Conservation (phyloP, 1,140 invertebrate species). For the Drosophila pseudoobscura region DNA sequence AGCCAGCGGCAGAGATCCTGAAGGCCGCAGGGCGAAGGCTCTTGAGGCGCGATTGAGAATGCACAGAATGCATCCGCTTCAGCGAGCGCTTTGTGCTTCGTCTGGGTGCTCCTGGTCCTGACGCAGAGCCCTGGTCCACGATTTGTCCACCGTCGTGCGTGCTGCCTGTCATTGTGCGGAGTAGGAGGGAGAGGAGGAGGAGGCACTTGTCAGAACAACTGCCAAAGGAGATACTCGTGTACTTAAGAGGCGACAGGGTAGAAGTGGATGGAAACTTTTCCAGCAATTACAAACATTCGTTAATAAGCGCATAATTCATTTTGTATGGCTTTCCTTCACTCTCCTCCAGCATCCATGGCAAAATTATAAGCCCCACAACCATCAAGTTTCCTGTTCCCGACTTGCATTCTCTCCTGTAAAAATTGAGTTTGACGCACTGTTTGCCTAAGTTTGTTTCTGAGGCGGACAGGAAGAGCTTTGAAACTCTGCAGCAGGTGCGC, state of each 20-base stretch:
- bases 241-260: too few relatives aligned
- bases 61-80: slow-evolving; percentile 45
- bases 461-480: slow-evolving; percentile 31
- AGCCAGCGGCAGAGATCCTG: slow-evolving; percentile 1
- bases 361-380: not conserved
- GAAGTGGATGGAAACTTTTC: slow-evolving; percentile 15
- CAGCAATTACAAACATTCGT: slow-evolving; percentile 53
- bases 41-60: slow-evolving; percentile 57
- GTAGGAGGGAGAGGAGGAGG: too few relatives aligned
- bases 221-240: too few relatives aligned
- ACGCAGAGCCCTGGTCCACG: not conserved
- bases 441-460: slow-evolving; percentile 61
- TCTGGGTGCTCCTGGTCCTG: slow-evolving; percentile 16
- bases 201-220: too few relatives aligned
- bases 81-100: slow-evolving; percentile 33
- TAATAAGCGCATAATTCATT: slow-evolving; percentile 62
- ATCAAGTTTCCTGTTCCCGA: not conserved
- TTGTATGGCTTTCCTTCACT: slow-evolving; percentile 37
- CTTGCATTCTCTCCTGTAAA: slow-evolving; percentile 11
- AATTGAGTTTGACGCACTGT: slow-evolving; percentile 63
- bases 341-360: slow-evolving; percentile 9
- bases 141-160: slow-evolving; percentile 7
- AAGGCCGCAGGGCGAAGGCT: slow-evolving; percentile 15
- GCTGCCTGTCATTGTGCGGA: not conserved
- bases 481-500: slow-evolving; percentile 27